These are phyloP conservation scores for Endomychus coccineus DNA, from an alignment of 2,888 invertebrate species.

Conservation along the genomic window DNA sequence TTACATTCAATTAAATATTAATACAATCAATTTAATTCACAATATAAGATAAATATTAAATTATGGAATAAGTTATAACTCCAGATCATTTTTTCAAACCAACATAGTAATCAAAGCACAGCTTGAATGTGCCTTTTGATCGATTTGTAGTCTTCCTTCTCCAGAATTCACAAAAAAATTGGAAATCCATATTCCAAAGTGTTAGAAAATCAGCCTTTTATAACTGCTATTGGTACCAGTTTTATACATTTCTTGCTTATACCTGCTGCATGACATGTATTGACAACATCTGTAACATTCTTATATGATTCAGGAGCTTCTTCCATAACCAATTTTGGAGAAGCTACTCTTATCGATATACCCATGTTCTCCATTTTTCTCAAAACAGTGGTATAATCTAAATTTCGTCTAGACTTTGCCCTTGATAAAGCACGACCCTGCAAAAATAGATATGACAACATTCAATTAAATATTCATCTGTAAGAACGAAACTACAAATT, in stretches of 20 bases:
- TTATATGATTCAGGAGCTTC: slow-evolving; percentile 99
- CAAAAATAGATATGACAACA: slow-evolving; percentile 25
- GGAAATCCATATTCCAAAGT: background rate
- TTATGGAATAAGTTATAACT: no score
- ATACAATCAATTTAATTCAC: no score
- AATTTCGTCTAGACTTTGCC: slow-evolving; percentile 92
- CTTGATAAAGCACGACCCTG: slow-evolving; percentile 94
- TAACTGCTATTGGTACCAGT: slow-evolving; percentile 94
- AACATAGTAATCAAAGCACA: no score
- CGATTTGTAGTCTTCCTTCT: no score
- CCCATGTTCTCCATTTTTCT: slow-evolving; percentile 74
- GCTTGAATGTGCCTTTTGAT: no score
- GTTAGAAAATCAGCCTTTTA: slow-evolving; percentile 70
- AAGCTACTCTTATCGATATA: slow-evolving; percentile 94
- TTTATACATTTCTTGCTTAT: slow-evolving; percentile 96
- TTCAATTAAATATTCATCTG: slow-evolving; percentile 4
- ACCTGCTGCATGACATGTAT: slow-evolving; percentile 96
- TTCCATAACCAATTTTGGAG: slow-evolving; percentile 99
- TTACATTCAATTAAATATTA: no score
- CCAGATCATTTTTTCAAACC: no score
- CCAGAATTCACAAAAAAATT: no score
- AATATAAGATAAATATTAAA: no score
- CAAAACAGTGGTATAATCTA: slow-evolving; percentile 89
- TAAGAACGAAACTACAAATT: slow-evolving; percentile 8
- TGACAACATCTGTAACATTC: slow-evolving; percentile 98